These are phyloP conservation scores for Linnaemya tessellans DNA, from an alignment of 2,888 invertebrate species.

Conservation along the genomic window DNA sequence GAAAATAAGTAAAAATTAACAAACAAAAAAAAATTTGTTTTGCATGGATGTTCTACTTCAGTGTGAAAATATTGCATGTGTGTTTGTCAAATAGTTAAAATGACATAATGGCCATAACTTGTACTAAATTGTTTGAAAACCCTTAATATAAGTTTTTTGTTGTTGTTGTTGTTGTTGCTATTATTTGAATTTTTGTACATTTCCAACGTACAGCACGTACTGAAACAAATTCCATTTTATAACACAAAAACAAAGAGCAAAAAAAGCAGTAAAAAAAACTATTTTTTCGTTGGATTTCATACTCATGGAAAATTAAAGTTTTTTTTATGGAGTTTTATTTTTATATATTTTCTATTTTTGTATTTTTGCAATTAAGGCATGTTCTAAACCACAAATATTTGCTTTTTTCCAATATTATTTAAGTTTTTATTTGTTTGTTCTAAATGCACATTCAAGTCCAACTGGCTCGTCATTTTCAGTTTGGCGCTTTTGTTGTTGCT, in stretches of 20 bases:
- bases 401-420: slow-evolving; percentile 47
- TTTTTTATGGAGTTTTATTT: slow-evolving; percentile 23
- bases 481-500: slow-evolving; percentile 27
- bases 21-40: not conserved
- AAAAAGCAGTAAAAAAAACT: not conserved
- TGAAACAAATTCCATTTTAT: slow-evolving; percentile 42
- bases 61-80: not conserved
- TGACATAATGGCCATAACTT: slow-evolving; percentile 56
- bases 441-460: slow-evolving; percentile 66
- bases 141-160: slow-evolving; percentile 38
- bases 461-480: slow-evolving; percentile 63
- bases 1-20: not conserved
- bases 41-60: not conserved
- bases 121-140: slow-evolving; percentile 50
- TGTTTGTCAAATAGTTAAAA: slow-evolving; percentile 31
- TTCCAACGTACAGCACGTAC: slow-evolving; percentile 65
- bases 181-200: slow-evolving; percentile 38
- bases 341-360: slow-evolving; percentile 15
- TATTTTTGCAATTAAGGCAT: slow-evolving; percentile 66
- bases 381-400: slow-evolving; percentile 71
- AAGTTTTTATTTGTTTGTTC: slow-evolving; percentile 33
- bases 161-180: slow-evolving; percentile 3
- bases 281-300: slow-evolving; percentile 29
- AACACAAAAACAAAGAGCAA: slow-evolving; percentile 22
- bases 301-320: slow-evolving; percentile 18